A percentile compares a stretch with the other conserved stretches of the same genome.
Conservation (phyloP, 2,797 vertebrate genomes). For the Tauraco hartlaubi region DNA sequence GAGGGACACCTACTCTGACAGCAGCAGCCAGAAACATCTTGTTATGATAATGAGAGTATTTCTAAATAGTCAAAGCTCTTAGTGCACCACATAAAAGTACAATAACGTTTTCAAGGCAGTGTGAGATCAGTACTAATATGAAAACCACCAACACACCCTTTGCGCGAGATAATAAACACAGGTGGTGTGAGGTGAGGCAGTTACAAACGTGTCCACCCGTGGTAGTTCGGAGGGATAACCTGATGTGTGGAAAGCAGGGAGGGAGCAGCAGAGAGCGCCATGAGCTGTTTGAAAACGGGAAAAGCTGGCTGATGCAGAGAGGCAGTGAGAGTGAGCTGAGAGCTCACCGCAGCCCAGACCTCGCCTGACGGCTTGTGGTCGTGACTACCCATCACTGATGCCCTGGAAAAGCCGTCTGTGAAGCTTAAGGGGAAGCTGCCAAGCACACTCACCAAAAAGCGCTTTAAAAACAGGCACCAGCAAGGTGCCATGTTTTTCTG, state of each 20-base stretch:
- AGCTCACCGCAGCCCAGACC: not conserved
- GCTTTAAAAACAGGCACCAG: not conserved
- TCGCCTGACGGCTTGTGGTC: not conserved
- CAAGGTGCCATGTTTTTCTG: not conserved
- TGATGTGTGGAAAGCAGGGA: rapidly evolving
- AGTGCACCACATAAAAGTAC: not conserved
- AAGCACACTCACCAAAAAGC: not conserved
- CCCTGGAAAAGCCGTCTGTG: not conserved
- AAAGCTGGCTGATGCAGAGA: not conserved
- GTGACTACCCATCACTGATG: not conserved
- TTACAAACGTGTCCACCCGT: not conserved
- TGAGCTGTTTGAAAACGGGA: not conserved
- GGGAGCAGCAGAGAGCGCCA: not conserved
- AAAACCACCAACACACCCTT: not conserved
- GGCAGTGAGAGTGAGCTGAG: not conserved
- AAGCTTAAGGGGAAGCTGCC: not conserved
- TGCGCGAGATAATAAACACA: not conserved
- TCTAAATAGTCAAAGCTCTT: not conserved
- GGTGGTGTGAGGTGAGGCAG: not conserved
- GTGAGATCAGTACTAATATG: not conserved
- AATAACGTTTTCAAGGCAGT: not conserved
- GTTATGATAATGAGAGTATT: not conserved
- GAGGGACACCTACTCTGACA: not conserved
- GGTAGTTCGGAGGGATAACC: not conserved
- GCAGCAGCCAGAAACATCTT: not conserved